A percentile compares a stretch with the other conserved stretches of the same genome.
phyloP scores from a whole-genome alignment of 2,888 invertebrate genomes.

The Drosophila conformis region DNA sequence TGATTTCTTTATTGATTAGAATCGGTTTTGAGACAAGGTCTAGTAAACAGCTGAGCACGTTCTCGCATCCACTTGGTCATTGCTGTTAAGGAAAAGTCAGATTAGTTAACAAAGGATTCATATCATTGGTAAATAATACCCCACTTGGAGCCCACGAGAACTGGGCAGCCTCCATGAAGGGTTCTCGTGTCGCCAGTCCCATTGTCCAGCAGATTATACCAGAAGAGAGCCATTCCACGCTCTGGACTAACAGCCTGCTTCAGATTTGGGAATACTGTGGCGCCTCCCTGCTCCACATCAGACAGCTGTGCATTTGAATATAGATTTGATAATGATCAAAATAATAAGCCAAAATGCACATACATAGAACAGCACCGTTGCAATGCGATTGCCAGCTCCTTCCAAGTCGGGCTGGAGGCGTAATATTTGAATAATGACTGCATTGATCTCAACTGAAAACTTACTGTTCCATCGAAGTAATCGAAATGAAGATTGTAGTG shows the following conservation, averaged over 20 bases:
- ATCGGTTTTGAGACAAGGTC: slow-evolving; percentile 85
- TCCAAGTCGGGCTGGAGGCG: background rate
- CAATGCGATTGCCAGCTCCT: slow-evolving; percentile 90
- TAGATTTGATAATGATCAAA: background rate
- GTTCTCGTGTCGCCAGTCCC: slow-evolving; percentile 60
- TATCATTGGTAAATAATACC: slow-evolving; percentile 46
- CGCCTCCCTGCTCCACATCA: slow-evolving; percentile 97
- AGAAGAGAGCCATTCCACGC: slow-evolving; percentile 87
- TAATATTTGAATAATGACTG: background rate
- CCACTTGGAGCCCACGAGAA: slow-evolving; percentile 82
- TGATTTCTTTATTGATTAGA: background rate
- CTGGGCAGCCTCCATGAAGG: slow-evolving; percentile 79
- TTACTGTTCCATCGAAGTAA: slow-evolving; percentile 62
- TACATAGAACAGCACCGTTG: slow-evolving; percentile 97
- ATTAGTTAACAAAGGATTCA: background rate
- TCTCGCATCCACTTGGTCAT: slow-evolving; percentile 88
- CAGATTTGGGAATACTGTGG: slow-evolving; percentile 96
- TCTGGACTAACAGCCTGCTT: slow-evolving; percentile 93
- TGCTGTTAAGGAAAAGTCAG: slow-evolving; percentile 18
- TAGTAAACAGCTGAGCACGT: slow-evolving; percentile 90
- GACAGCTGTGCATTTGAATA: slow-evolving; percentile 89
- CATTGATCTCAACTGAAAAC: background rate
- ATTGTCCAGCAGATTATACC: slow-evolving; percentile 75
- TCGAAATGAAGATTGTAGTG: slow-evolving; percentile 77
- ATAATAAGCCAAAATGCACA: background rate